These are phyloP conservation scores for Neolamprologus caudopunctatus DNA, from an alignment of 2,113 vertebrate species.

Conservation along the genomic window DNA sequence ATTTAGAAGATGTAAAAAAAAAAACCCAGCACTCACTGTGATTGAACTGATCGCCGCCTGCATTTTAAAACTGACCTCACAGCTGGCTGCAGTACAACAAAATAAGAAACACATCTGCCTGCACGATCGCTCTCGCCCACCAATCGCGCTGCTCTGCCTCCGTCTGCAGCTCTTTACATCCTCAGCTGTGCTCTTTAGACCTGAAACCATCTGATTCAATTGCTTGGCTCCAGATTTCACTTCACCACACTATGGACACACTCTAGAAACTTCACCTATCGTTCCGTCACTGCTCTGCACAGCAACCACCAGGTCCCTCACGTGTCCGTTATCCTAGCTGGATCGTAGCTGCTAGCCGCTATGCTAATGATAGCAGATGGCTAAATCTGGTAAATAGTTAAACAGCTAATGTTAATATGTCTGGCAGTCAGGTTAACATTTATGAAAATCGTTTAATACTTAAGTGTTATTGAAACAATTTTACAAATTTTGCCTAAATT, in stretches of 20 bases:
- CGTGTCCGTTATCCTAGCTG: not conserved
- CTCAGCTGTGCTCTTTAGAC: not conserved
- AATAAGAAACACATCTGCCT: not conserved
- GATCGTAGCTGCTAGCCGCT: not conserved
- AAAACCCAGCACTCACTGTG: not conserved
- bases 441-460: not conserved
- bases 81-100: not conserved
- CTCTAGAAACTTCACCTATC: not conserved
- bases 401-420: not conserved
- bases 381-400: not conserved
- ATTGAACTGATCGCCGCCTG: not conserved
- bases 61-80: not conserved
- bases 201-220: not conserved
- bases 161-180: not conserved
- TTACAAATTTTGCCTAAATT: not conserved
- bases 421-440: not conserved
- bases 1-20: not conserved
- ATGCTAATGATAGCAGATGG: not conserved
- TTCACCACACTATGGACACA: not conserved
- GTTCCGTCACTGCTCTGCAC: not conserved
- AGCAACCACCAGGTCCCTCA: not conserved
- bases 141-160: not conserved
- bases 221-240: not conserved
- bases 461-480: not conserved
- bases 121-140: fast-evolving